These are phyloP conservation scores for Ceratosolen solmsi DNA, from an alignment of 1,140 invertebrate species.

Conservation along the genomic window DNA sequence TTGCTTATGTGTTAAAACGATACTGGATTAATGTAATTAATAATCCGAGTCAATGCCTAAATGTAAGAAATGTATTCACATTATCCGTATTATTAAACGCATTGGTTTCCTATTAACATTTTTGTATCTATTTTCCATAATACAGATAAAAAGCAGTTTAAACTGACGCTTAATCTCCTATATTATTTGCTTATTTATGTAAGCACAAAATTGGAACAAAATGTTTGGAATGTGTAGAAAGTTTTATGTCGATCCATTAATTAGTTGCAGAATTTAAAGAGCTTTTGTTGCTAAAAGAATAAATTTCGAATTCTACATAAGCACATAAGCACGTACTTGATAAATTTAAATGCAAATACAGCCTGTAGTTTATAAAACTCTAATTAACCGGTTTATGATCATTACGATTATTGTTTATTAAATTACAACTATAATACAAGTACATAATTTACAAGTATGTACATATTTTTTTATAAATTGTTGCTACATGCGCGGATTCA, in stretches of 20 bases:
- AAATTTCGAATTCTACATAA: neutral
- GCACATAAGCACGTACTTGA: too few species aligned
- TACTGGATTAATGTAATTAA: too few species aligned
- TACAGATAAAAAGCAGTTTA: neutral
- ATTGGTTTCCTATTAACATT: neutral
- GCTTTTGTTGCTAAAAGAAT: neutral
- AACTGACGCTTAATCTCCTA: neutral
- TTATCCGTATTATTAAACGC: too few species aligned
- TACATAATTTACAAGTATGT: too few species aligned
- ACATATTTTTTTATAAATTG: too few species aligned
- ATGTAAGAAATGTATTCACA: too few species aligned
- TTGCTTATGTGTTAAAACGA: too few species aligned
- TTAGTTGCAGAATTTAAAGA: neutral
- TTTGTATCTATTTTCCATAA: neutral
- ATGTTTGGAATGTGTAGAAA: slow-evolving; percentile 3
- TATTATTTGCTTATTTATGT: neutral
- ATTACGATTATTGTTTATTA: neutral
- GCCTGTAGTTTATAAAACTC: neutral
- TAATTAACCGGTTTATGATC: neutral
- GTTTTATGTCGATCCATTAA: neutral
- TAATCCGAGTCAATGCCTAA: too few species aligned
- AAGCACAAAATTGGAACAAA: neutral
- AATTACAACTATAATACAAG: too few species aligned
- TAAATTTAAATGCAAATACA: too few species aligned
- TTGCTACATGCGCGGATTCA: too few species aligned